A percentile compares a stretch with the other conserved stretches of the same genome.
phyloP scores from a whole-genome alignment of 1,140 invertebrate genomes.

The Gryon sp. region DNA sequence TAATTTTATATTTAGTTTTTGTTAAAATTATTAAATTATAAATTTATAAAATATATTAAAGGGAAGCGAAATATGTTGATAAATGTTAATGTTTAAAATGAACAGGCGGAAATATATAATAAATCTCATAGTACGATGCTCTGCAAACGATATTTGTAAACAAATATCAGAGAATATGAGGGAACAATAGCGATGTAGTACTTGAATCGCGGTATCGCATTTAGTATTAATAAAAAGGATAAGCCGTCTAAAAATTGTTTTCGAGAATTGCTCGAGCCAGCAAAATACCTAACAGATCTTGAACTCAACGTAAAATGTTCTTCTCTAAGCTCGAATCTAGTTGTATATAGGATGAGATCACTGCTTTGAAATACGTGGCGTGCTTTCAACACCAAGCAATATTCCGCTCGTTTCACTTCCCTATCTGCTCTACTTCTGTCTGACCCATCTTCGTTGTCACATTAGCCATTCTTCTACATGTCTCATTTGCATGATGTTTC shows the following conservation, averaged over 20 bases:
- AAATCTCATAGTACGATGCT: not conserved
- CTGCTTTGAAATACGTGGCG: conserved; percentile 21
- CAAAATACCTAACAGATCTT: conserved; percentile 48
- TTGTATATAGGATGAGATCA: conserved; percentile 38
- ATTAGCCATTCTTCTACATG: conserved; percentile 25
- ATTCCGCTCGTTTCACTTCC: conserved; percentile 20
- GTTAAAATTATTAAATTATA: no score
- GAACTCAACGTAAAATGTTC: conserved; percentile 48
- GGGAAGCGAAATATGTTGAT: no score
- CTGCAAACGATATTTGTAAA: not conserved
- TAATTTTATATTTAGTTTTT: no score
- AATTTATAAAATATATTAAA: no score
- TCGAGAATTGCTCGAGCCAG: conserved; percentile 39
- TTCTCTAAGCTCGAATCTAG: conserved; percentile 18
- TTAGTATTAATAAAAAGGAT: conserved; percentile 56
- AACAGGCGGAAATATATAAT: no score
- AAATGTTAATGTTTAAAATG: no score
- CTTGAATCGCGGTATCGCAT: conserved; percentile 40
- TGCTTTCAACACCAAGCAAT: conserved; percentile 24
- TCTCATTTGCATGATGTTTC: conserved; percentile 28
- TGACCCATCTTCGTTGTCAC: conserved; percentile 29
- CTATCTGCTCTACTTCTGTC: conserved; percentile 6
- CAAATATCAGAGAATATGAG: conserved; percentile 9
- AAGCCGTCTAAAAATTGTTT: conserved; percentile 58
- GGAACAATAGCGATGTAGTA: conserved; percentile 22